Percentiles rank a stretch among this genome's conserved stretches.
Evolutionary conservation across 2,888 invertebrate genomes (phyloP).

Genomic region (Dryocosmus kuriphilus): DNA sequence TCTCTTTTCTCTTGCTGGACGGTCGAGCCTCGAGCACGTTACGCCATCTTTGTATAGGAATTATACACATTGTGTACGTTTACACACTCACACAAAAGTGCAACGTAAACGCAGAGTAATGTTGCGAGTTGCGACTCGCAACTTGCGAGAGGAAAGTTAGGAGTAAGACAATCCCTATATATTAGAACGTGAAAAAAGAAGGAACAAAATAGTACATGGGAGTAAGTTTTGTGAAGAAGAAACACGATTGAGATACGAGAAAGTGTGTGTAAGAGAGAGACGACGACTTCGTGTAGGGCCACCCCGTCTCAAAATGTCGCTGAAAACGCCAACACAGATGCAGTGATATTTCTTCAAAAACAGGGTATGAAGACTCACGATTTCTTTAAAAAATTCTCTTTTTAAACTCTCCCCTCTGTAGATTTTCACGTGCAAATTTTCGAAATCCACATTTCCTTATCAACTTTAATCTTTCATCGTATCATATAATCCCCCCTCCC

Average conservation of each 20-base stretch:
- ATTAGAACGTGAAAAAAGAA: slow-evolving; percentile 6
- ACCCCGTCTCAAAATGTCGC: slow-evolving; percentile 74
- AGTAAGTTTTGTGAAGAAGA: slow-evolving; percentile 17
- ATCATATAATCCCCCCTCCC: too few relatives aligned
- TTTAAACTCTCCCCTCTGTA: not conserved
- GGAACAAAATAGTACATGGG: not conserved
- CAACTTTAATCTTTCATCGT: too few relatives aligned
- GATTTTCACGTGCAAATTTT: not conserved
- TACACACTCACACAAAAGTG: not conserved
- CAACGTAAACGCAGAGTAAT: not conserved
- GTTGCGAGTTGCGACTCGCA: too few relatives aligned
- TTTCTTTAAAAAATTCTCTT: not conserved
- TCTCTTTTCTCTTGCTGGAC: not conserved
- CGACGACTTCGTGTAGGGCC: slow-evolving; percentile 46
- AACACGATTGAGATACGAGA: slow-evolving; percentile 46
- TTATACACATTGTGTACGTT: not conserved
- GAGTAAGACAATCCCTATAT: not conserved
- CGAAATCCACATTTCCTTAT: not conserved
- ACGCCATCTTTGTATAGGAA: not conserved
- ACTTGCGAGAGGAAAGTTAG: not conserved
- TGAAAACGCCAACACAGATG: slow-evolving; percentile 73
- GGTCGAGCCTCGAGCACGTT: too few relatives aligned
- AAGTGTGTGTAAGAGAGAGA: slow-evolving; percentile 40
- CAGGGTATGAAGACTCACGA: slow-evolving; percentile 18
- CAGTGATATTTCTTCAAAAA: slow-evolving; percentile 60